phyloP scores from a whole-genome alignment of 2,113 vertebrate genomes.

The Anthoscopus minutus region DNA sequence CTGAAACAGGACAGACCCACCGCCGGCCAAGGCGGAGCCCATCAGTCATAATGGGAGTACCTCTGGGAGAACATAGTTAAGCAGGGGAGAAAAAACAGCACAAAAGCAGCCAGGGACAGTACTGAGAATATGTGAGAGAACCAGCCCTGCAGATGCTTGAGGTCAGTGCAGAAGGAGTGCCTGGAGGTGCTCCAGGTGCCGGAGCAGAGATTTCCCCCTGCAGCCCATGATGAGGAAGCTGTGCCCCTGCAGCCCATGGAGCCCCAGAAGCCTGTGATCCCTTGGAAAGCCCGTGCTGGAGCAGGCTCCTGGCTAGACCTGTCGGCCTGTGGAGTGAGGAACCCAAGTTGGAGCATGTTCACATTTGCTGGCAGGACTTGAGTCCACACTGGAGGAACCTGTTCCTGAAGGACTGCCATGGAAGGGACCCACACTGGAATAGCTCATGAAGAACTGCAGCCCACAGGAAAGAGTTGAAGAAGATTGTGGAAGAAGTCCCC shows the following conservation, averaged over 20 bases:
- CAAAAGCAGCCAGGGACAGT: background rate
- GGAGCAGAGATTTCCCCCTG: background rate
- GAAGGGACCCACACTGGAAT: background rate
- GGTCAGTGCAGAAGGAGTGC: background rate
- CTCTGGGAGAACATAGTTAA: background rate
- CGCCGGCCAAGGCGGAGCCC: background rate
- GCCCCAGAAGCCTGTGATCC: background rate
- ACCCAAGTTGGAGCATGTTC: background rate
- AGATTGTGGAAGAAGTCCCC: background rate
- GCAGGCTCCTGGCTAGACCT: background rate
- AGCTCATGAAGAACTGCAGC: background rate
- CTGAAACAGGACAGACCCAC: background rate
- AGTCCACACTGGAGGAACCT: background rate
- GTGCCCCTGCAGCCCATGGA: background rate
- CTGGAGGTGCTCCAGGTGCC: background rate
- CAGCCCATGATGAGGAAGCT: background rate
- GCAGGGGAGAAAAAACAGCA: rapidly evolving
- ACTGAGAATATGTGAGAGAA: background rate
- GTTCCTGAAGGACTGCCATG: background rate
- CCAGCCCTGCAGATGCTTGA: background rate
- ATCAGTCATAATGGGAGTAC: background rate
- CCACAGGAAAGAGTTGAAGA: background rate
- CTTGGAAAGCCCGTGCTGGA: rapidly evolving
- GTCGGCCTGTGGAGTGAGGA: background rate
- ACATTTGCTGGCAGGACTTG: background rate